These are phyloP conservation scores for Myzus persicae DNA, from an alignment of 1,140 invertebrate genomes.

Conservation along the genomic window DNA sequence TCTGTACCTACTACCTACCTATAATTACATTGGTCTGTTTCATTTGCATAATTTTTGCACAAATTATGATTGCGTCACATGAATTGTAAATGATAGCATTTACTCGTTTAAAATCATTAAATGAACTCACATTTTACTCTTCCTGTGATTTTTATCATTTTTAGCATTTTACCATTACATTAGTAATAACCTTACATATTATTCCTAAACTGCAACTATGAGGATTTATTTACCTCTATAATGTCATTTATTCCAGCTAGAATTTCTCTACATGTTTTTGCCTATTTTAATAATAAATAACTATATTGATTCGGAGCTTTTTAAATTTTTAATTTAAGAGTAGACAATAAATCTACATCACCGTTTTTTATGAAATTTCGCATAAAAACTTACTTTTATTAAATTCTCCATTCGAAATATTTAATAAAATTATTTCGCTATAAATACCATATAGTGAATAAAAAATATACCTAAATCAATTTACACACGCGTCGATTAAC, in stretches of 20 bases:
- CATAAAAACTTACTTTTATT: background rate
- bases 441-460: background rate
- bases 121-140: background rate
- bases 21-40: background rate
- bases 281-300: background rate
- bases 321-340: background rate
- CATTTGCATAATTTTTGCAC: background rate
- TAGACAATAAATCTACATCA: background rate
- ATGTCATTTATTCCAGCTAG: background rate
- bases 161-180: background rate
- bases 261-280: background rate
- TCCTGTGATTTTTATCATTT: constrained; percentile 18
- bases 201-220: background rate
- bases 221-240: background rate
- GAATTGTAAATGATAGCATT: background rate
- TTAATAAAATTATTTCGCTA: background rate
- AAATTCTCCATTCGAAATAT: background rate
- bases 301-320: background rate
- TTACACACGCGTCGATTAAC: background rate
- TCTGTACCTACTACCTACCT: too few relatives aligned
- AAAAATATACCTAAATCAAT: background rate
- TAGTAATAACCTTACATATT: background rate
- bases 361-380: background rate
- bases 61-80: background rate
- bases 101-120: background rate